Percentiles rank a stretch among this genome's conserved stretches.
These are phyloP conservation scores for Taurulus bubalis DNA, from an alignment of 2,113 vertebrate genomes.

Conservation along the genomic window DNA sequence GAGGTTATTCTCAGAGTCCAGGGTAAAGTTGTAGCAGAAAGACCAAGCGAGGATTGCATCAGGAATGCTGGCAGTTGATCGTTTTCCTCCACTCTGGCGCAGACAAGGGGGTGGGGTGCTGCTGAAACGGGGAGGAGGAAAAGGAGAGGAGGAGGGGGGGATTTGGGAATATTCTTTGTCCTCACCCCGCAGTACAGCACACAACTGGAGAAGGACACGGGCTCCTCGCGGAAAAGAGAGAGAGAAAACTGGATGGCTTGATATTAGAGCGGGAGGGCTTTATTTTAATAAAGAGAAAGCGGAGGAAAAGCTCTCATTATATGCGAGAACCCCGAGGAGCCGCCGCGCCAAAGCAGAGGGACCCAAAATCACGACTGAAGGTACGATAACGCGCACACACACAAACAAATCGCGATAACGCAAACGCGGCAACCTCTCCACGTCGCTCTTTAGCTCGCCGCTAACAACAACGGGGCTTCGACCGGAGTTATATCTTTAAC, in stretches of 20 bases:
- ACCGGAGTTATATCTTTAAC: slow-evolving; percentile 5
- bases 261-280: slow-evolving; percentile 17
- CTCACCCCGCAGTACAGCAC: slow-evolving; percentile 61
- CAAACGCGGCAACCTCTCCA: slow-evolving; percentile 34
- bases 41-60: slow-evolving; percentile 56
- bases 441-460: not conserved
- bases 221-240: slow-evolving; percentile 13
- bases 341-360: not conserved
- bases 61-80: slow-evolving; percentile 58
- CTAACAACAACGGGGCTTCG: slow-evolving; percentile 23
- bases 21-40: not conserved
- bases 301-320: not conserved
- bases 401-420: slow-evolving; percentile 13
- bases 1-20: not conserved
- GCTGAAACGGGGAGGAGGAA: slow-evolving; percentile 62
- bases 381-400: slow-evolving; percentile 36
- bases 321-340: slow-evolving; percentile 18
- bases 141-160: slow-evolving; percentile 20
- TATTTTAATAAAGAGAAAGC: not conserved
- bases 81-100: slow-evolving; percentile 40
- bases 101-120: slow-evolving; percentile 68
- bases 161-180: slow-evolving; percentile 82
- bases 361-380: slow-evolving; percentile 29
- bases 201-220: slow-evolving; percentile 48
- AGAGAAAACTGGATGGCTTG: slow-evolving; percentile 60